Base-by-base conservation (phyloP, 2,888 invertebrate species). In the Acholoe squamosa region DNA sequence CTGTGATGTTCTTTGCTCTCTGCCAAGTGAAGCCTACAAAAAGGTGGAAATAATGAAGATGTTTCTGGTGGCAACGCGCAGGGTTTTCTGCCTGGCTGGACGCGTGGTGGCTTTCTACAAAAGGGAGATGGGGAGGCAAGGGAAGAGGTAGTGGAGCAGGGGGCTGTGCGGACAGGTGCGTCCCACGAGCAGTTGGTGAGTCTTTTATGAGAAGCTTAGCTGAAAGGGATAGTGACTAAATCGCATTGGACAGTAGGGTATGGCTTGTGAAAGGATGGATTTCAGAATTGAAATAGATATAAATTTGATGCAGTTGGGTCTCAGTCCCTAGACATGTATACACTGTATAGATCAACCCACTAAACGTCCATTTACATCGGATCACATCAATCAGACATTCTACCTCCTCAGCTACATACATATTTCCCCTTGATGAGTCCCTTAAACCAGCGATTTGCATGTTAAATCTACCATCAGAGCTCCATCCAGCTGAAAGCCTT, bases 31-130 rank as follows among this genome's bases (percentile, higher is more conserved):
- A 25, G 34, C 80, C 34, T 80, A 43, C 14, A 43, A 34, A 80
- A 80, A 80, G 80, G 80, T 80, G 80, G 80, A 80, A 80, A 80
- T 80, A 80, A 80, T 80, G 80, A 80, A 80, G 80, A 80, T 80
- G 80, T 80, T 80, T 80, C 80, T 80, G 80, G 22, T 5, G 43
- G 34, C 43, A 28, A 25, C 22, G 61, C 61, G 43, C 43, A 10
- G 5, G 43, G 43, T 3, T 43, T 43, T 43, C 43, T 10, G 43
- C 43, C 43, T 43, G 28, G 71, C 10, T 1, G 31, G 71, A 28
- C 80, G 80, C 80, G 80, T 80, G 33, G 33, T 33, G n/a, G 22
- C 80, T 33, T 16, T 43, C 80, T 7, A 28, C 76, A 31, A 25
- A 14, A 31, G 25, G 28, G 14, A 16, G 25, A 28, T 14, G n/a